Percentiles rank a stretch among this genome's conserved stretches.
Conservation (phyloP, 2,113 vertebrate genomes). For the Taxidea taxus region DNA sequence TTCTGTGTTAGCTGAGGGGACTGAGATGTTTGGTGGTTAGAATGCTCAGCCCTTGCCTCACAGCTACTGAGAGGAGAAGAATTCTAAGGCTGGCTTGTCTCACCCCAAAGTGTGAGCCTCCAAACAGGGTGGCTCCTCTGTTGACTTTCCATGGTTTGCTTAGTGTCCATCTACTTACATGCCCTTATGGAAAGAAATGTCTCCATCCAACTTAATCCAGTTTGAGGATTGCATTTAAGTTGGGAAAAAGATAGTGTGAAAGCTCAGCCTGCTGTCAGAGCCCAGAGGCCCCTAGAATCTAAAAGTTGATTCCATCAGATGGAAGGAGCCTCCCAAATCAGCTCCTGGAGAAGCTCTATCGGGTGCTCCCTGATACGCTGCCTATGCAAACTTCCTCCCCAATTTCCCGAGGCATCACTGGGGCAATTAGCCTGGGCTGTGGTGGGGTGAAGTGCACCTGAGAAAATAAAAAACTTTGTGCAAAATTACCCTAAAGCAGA, state of each 20-base stretch:
- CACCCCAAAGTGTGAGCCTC: background rate
- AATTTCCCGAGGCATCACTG: background rate
- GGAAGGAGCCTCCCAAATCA: constrained; percentile 1
- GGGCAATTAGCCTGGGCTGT: background rate
- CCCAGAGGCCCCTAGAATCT: background rate
- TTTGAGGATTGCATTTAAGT: background rate
- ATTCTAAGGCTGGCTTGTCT: background rate
- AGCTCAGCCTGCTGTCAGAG: background rate
- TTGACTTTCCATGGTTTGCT: background rate
- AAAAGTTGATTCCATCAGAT: background rate
- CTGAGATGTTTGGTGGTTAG: background rate
- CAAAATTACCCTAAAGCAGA: background rate
- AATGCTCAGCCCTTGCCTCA: background rate
- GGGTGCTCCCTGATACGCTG: background rate
- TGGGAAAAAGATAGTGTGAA: background rate
- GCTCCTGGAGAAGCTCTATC: background rate
- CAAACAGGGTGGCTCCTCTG: background rate
- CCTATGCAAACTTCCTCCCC: background rate
- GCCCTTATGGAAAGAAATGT: constrained; percentile 14
- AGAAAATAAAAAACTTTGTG: constrained; percentile 46
- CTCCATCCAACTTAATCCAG: constrained; percentile 3
- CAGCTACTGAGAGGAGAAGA: background rate
- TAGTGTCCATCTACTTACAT: background rate
- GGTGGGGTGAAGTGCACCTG: constrained; percentile 9
- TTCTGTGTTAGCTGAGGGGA: background rate